Evolutionary conservation across 2,113 vertebrate genomes (phyloP).

Genomic region (Dromaius novaehollandiae): DNA sequence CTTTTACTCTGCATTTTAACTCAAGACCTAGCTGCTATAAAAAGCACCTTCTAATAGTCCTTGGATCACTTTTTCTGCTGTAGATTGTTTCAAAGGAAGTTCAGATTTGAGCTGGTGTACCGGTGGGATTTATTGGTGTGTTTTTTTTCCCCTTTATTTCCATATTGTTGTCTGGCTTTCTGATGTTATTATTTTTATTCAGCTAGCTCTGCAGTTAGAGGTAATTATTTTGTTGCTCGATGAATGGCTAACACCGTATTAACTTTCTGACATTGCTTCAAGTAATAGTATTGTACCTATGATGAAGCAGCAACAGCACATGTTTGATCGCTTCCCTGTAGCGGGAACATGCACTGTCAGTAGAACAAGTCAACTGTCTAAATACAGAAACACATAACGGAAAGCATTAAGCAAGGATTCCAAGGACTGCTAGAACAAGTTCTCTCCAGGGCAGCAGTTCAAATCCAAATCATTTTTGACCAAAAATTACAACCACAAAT

Average conservation of each 20-base stretch:
- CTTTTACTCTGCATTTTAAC: not conserved
- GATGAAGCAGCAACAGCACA: not conserved
- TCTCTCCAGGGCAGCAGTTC: not conserved
- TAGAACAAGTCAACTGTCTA: not conserved
- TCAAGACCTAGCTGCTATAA: not conserved
- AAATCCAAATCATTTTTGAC: not conserved
- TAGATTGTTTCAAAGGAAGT: not conserved
- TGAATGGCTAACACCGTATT: not conserved
- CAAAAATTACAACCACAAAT: not conserved
- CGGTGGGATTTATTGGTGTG: not conserved
- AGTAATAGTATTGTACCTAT: not conserved
- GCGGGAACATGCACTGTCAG: not conserved
- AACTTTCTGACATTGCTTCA: not conserved
- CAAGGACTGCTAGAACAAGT: not conserved
- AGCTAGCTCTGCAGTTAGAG: not conserved
- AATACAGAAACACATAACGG: not conserved
- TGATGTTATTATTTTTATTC: not conserved
- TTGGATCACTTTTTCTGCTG: not conserved
- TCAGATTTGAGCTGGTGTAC: not conserved
- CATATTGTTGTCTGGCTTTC: conserved; percentile 9
- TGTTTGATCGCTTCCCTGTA: not conserved
- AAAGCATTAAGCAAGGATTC: not conserved
- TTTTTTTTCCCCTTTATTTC: not conserved
- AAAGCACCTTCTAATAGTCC: not conserved
- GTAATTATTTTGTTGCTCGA: not conserved